These are phyloP conservation scores for Holothuria leucospilota DNA, from an alignment of 53 echinoderm and acorn worm genomes.

Conservation along the genomic window DNA sequence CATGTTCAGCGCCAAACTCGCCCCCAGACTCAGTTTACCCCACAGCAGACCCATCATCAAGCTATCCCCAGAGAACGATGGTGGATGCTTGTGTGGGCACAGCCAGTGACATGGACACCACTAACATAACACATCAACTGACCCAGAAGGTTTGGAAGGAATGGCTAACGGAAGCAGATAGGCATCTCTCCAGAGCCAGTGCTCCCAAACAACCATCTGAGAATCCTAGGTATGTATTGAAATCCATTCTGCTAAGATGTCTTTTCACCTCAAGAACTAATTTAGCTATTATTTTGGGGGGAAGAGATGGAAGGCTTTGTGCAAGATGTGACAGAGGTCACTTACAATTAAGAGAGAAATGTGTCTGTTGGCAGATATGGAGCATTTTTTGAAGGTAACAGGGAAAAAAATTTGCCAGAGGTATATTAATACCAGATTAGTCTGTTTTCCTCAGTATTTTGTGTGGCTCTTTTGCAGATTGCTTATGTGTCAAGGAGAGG, in stretches of 20 bases:
- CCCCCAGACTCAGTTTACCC: constrained; percentile 82
- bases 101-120: constrained; percentile 43
- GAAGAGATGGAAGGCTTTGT: too few species aligned
- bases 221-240: not conserved
- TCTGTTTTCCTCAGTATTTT: too few species aligned
- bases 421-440: too few species aligned
- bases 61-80: constrained; percentile 55
- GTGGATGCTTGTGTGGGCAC: constrained; percentile 66
- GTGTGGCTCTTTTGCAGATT: too few species aligned
- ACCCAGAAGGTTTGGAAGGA: constrained; percentile 55
- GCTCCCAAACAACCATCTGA: constrained; percentile 8
- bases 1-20: constrained; percentile 82
- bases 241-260: not conserved
- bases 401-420: too few species aligned
- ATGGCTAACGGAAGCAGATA: constrained; percentile 21
- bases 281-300: too few species aligned
- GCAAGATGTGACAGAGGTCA: too few species aligned
- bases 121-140: constrained; percentile 47
- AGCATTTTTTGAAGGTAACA: too few species aligned
- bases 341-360: too few species aligned
- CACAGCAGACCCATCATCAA: constrained; percentile 34
- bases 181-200: constrained; percentile 4
- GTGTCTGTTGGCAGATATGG: too few species aligned
- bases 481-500: too few species aligned
- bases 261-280: too few species aligned